These are phyloP conservation scores for Hormaphis cornu DNA, from an alignment of 1,140 invertebrate species.

Conservation along the genomic window DNA sequence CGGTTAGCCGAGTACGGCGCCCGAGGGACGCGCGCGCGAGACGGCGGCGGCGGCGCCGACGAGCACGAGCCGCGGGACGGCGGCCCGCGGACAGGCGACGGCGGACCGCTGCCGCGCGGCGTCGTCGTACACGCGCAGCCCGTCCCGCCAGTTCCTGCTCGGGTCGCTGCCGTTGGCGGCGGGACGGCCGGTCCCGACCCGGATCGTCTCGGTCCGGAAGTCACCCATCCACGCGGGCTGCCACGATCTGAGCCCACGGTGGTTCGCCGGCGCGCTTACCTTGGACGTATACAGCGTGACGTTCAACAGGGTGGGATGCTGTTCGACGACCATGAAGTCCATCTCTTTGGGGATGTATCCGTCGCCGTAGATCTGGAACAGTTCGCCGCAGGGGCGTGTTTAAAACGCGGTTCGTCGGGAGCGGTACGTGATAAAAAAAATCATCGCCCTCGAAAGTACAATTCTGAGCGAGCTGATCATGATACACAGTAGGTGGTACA, in stretches of 20 bases:
- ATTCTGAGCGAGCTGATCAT: too few species aligned
- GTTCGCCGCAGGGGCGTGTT: slow-evolving; percentile 33
- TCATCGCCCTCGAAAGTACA: too few species aligned
- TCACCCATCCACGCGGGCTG: slow-evolving; percentile 37
- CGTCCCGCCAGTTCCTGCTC: not conserved
- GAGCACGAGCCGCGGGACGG: not conserved
- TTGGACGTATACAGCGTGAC: slow-evolving; percentile 70
- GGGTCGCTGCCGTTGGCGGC: not conserved
- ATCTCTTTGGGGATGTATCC: slow-evolving; percentile 70
- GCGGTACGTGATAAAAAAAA: too few species aligned
- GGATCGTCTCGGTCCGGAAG: not conserved
- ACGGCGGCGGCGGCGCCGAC: not conserved
- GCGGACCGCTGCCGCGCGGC: not conserved
- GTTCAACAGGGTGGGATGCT: slow-evolving; percentile 73
- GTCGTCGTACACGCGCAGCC: not conserved
- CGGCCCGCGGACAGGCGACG: not conserved
- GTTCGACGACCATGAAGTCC: slow-evolving; percentile 76
- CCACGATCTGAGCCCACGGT: slow-evolving; percentile 34
- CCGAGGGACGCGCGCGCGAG: too few species aligned
- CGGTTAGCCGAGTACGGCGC: too few species aligned
- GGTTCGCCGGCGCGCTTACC: slow-evolving; percentile 46
- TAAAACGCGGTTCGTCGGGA: too few species aligned
- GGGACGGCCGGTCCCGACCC: not conserved
- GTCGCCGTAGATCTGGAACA: slow-evolving; percentile 65
- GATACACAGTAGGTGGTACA: too few species aligned